These are phyloP conservation scores for Microchirus variegatus DNA, from an alignment of 2,797 vertebrate species.

Conservation along the genomic window DNA sequence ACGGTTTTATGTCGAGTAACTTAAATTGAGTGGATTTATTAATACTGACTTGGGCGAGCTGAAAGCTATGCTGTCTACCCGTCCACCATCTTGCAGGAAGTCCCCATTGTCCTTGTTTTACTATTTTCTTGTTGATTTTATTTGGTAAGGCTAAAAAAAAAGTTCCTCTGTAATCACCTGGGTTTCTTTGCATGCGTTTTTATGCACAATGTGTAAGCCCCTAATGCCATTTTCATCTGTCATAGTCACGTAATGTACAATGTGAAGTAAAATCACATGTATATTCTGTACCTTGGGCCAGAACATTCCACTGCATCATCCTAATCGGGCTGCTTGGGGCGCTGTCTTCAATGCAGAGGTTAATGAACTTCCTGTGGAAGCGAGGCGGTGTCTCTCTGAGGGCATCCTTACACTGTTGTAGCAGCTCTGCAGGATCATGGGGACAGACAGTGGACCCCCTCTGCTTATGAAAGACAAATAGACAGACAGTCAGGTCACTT, in stretches of 20 bases:
- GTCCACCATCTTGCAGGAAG: no score
- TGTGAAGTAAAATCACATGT: not conserved
- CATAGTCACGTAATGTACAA: not conserved
- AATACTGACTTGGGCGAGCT: no score
- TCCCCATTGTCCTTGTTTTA: no score
- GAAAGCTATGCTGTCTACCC: no score
- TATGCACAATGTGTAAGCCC: no score
- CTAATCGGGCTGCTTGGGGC: constrained; percentile 75
- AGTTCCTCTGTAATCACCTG: no score
- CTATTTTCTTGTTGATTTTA: no score
- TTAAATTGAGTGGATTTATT: no score
- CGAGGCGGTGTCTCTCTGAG: constrained; percentile 87
- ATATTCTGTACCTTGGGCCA: constrained; percentile 90
- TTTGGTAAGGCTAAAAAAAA: no score
- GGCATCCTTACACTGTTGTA: constrained; percentile 89
- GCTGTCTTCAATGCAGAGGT: constrained; percentile 21
- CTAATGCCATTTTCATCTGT: not conserved
- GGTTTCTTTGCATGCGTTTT: no score
- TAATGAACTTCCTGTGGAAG: constrained; percentile 85
- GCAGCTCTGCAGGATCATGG: constrained; percentile 84
- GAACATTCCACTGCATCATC: constrained; percentile 98
- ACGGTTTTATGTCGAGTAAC: no score
- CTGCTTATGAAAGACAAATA: constrained; percentile 25
- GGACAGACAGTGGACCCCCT: constrained; percentile 78
- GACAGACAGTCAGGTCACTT: not conserved